Evolutionary conservation across 2,113 vertebrate genomes (phyloP), one percentile per base, ranked within the genome.

Genomic region (Capra hircus): DNA sequence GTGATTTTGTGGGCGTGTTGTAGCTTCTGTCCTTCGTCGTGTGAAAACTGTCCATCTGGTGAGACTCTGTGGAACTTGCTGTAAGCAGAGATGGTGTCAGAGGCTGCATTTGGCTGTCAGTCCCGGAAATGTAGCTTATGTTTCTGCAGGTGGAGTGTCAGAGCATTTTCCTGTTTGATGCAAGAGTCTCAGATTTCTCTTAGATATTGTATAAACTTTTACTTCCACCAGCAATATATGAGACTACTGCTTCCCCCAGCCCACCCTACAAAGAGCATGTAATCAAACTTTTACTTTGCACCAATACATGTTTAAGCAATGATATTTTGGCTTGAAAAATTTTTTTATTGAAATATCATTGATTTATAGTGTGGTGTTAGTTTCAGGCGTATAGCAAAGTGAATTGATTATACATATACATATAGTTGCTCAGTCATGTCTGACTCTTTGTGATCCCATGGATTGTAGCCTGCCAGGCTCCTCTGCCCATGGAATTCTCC

Each of bases 61-160:
- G 88, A 97, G 80, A 92, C 60, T 78, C 43, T 60, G 23, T 60
- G 88, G 92, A 52, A 74, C 33, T 87, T 55, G 71, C 52, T 92
- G 80, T 94, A 96, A 92, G 90, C 71, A 60, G 88, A 95, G 94
- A 78, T 16, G 84, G 80, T 87, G 90, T 97, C 77, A 78, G 87
- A 81, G 91, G 64, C 86, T 88, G 40, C 21, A 12, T 45, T 95
- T 53, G 82, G 89, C 95, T 93, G 52, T 94, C 28, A 8, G 12
- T 80, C 71, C 93, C 14, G 52, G 88, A 87, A 84, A 87, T 30
- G 78, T 14, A 45, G 92, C 55, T 83, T 91, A 21, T 52, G 88
- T 80, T 94, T 82, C 95, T 97, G 96, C 95, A 94, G 96, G 90
- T 92, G 90, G 45, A 84, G 36, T 71, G 78, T 86, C 92, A 93